Conservation (phyloP, 1,140 invertebrate genomes). For the Drosophila rufa region DNA sequence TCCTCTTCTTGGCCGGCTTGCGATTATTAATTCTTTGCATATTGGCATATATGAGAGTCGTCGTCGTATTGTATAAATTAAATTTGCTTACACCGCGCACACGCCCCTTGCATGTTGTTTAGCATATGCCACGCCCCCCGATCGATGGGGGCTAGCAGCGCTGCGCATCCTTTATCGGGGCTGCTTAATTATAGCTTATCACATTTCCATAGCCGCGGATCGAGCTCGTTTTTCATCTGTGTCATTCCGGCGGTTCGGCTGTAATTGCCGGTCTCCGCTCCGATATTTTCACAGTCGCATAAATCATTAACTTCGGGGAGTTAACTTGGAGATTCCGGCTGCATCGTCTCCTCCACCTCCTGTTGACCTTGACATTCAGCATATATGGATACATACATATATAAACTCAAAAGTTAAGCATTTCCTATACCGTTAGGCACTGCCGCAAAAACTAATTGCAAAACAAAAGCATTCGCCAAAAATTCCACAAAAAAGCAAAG, state of each 20-base stretch:
- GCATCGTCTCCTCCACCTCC: neutral
- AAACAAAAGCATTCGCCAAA: slow-evolving; percentile 47
- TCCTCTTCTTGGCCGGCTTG: slow-evolving; percentile 25
- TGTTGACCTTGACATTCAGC: slow-evolving; percentile 52
- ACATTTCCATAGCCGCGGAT: slow-evolving; percentile 79
- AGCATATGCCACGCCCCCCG: slow-evolving; percentile 77
- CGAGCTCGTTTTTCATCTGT: slow-evolving; percentile 82
- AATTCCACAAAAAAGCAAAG: slow-evolving; percentile 52
- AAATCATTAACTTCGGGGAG: slow-evolving; percentile 59
- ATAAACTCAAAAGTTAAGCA: slow-evolving; percentile 1
- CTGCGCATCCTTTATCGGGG: slow-evolving; percentile 55
- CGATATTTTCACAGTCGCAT: slow-evolving; percentile 61
- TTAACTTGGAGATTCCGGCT: slow-evolving; percentile 3
- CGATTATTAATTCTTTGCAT: slow-evolving; percentile 84
- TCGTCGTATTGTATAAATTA: slow-evolving; percentile 77
- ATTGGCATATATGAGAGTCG: slow-evolving; percentile 29
- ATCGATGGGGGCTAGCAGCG: slow-evolving; percentile 11
- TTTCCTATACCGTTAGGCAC: slow-evolving; percentile 46
- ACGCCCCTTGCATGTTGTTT: slow-evolving; percentile 84
- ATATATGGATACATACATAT: neutral
- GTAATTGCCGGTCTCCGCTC: slow-evolving; percentile 44
- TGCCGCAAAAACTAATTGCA: slow-evolving; percentile 67
- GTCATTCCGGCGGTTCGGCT: slow-evolving; percentile 53
- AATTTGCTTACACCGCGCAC: slow-evolving; percentile 75
- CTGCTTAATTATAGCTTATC: slow-evolving; percentile 84